Evolutionary conservation across 2,113 vertebrate genomes (phyloP).

Genomic region (Mesitornis unicolor): DNA sequence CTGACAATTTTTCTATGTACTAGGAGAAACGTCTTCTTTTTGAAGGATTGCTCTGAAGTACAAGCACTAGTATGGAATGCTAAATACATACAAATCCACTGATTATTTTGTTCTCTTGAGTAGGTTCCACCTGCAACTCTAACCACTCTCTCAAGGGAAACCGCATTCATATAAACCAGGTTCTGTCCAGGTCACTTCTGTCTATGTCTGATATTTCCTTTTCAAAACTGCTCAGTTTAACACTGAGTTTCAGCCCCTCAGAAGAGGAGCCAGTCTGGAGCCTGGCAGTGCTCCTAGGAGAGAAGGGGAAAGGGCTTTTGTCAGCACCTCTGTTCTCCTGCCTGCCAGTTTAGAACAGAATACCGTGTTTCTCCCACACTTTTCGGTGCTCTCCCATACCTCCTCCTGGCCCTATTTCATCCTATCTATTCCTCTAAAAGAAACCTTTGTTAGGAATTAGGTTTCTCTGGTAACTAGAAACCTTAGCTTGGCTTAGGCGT

Average conservation of each 20-base stretch:
- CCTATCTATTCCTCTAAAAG: neutral
- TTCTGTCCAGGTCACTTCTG: neutral
- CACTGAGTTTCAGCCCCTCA: neutral
- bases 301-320: constrained; percentile 29
- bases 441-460: neutral
- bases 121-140: neutral
- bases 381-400: neutral
- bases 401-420: neutral
- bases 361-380: neutral
- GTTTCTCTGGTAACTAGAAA: neutral
- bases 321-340: neutral
- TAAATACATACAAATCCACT: neutral
- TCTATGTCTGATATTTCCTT: neutral
- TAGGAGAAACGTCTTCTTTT: neutral
- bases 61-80: neutral
- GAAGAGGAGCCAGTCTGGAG: constrained; percentile 4
- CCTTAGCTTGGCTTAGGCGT: neutral
- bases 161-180: neutral
- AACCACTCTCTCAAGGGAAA: neutral
- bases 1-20: neutral
- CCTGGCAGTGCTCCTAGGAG: neutral
- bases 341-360: neutral
- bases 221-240: neutral
- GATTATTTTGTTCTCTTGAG: neutral
- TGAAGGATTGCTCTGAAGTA: neutral